Evolutionary conservation across 2,888 invertebrate genomes (phyloP).

Genomic region (Diplolepis rosae): DNA sequence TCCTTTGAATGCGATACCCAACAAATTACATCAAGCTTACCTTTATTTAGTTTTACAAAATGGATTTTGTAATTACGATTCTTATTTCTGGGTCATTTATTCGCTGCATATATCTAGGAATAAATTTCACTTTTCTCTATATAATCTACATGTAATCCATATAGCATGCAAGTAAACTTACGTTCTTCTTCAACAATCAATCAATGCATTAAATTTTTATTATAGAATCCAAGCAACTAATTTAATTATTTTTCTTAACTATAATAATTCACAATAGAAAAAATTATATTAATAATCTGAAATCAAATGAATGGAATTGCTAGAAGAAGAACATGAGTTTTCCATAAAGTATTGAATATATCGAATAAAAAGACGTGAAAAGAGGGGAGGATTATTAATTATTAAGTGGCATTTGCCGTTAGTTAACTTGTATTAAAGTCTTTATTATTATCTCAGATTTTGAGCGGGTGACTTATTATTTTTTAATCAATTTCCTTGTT

Average conservation of each 20-base stretch:
- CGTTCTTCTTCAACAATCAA: neutral
- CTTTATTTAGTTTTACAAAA: neutral
- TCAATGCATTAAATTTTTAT: neutral
- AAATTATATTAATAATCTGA: neutral
- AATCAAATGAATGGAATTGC: neutral
- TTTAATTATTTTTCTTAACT: neutral
- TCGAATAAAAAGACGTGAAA: conserved; percentile 47
- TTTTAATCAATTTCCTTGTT: conserved; percentile 53
- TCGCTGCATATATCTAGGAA: neutral
- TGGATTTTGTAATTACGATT: conserved; percentile 4
- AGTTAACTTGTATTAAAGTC: conserved; percentile 70
- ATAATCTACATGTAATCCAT: neutral
- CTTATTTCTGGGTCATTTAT: conserved; percentile 5
- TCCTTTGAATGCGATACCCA: neutral
- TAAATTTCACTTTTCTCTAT: neutral
- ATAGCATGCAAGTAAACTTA: neutral
- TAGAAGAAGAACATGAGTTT: conserved; percentile 17
- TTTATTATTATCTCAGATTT: conserved; percentile 71
- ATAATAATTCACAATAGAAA: neutral
- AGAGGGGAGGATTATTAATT: conserved; percentile 48
- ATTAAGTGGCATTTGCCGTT: conserved; percentile 54
- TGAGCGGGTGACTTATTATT: conserved; percentile 65
- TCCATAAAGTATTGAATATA: conserved; percentile 43
- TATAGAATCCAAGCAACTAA: neutral
- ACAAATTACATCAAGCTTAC: neutral